Percentiles rank a stretch among this genome's conserved stretches.
phyloP scores from a whole-genome alignment of 2,888 invertebrate species.

The Standfussiana lucernea region DNA sequence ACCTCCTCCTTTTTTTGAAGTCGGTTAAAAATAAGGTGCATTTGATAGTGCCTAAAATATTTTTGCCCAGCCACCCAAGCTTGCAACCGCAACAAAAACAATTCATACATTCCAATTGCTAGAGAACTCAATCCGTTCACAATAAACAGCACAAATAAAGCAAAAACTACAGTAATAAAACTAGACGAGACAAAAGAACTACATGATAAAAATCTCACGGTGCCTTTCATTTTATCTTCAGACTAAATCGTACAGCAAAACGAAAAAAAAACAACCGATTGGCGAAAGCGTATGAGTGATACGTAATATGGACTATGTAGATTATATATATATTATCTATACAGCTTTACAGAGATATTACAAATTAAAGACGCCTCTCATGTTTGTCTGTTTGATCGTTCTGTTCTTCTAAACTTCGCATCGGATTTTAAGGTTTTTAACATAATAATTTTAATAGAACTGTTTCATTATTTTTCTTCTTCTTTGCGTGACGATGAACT shows the following conservation, averaged over 20 bases:
- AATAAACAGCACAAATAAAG: neutral
- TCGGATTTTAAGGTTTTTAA: too few species aligned
- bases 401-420: too few species aligned
- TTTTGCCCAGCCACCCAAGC: neutral
- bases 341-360: neutral
- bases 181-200: slow-evolving; percentile 20
- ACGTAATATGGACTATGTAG: slow-evolving; percentile 16
- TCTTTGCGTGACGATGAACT: too few species aligned
- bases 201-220: slow-evolving; percentile 24
- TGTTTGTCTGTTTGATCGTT: neutral
- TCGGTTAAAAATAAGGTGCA: neutral
- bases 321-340: neutral
- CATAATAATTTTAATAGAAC: too few species aligned
- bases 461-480: too few species aligned
- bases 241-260: slow-evolving; percentile 12
- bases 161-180: neutral
- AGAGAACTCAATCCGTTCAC: slow-evolving; percentile 27
- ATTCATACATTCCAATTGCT: neutral
- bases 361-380: neutral
- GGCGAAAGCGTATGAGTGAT: slow-evolving; percentile 34
- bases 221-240: slow-evolving; percentile 19
- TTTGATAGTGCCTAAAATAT: neutral
- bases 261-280: slow-evolving; percentile 1
- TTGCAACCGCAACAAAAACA: slow-evolving; percentile 8
- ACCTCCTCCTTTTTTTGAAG: too few species aligned